Evolutionary conservation across 1,140 invertebrate species (phyloP), one percentile per base, ranked within the genome.

Genomic region (Macrostomum lignano): DNA sequence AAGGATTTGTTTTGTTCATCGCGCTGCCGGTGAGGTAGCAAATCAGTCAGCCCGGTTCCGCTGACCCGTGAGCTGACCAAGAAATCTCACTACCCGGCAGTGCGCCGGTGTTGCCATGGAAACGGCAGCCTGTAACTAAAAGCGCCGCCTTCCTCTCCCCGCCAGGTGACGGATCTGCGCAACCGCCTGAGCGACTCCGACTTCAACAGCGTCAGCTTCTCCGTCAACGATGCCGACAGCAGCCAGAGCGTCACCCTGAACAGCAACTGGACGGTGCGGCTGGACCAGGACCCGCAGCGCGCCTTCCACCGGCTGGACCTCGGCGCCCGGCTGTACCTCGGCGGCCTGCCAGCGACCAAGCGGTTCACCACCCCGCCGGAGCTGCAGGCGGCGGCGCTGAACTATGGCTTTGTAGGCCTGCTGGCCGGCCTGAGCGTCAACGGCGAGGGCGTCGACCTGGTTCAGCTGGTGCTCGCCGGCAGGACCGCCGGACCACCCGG

Each of bases 381-480:
- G 19, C 53, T 94, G 22, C 94, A 84, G 82, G 74, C 77, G 3
- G 78, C 72, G 0, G 69, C 73, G 4, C 55, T 91, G 15, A 66
- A 72, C 33, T 70, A 76, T 44, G 86, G 86, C 9, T 94, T 75
- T 47, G 76, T 91, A 1, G 88, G 86, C 2, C 94, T 86, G 52
- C 66, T 96, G 46, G 67, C 79, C 45, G 82, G 93, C 53, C 62
- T 94, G 40, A 67, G 77, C 39, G 64, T 93, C 44, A 84, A 88
- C 58, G 75, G 74, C n/a, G 71, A 77, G 41, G 68, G 74, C 10
- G 67, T 86, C 33, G 82, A 94, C 53, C 68, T 96, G 35, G 74
- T 76, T 9, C 68, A 69, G 17, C 78, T 71, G 51, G 78, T n/a
- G n/a, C 79, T 6, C 63, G 73, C 38, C 71, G 78, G 42, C 81